Conservation (phyloP, 1,140 invertebrate genomes). For the Leptopilina boulardi region DNA sequence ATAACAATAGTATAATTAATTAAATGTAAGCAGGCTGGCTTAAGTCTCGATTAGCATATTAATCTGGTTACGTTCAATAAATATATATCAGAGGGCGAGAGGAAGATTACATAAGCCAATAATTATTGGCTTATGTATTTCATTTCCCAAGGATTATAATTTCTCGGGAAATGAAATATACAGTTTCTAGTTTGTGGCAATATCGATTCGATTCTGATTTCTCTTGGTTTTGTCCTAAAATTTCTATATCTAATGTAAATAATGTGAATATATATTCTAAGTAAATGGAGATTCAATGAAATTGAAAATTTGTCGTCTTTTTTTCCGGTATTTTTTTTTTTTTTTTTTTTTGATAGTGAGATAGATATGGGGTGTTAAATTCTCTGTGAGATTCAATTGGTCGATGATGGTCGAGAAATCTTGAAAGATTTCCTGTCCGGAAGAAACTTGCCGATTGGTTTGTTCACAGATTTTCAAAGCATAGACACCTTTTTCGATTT, state of each 20-base stretch:
- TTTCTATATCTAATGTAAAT: conserved; percentile 58
- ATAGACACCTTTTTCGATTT: conserved; percentile 30
- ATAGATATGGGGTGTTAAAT: conserved; percentile 76
- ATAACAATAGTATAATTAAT: neutral
- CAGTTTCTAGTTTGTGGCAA: neutral
- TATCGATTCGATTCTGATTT: neutral
- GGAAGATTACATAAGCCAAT: conserved; percentile 22
- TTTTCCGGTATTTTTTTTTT: conserved; percentile 52
- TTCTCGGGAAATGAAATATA: conserved; percentile 4
- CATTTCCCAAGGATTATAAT: conserved; percentile 17
- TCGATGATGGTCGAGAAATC: conserved; percentile 58
- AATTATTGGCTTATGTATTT: conserved; percentile 22
- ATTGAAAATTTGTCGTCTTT: conserved; percentile 73
- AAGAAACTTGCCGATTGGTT: conserved; percentile 58
- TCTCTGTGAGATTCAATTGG: conserved; percentile 76
- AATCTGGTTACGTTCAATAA: conserved; percentile 26
- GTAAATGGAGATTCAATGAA: conserved; percentile 73
- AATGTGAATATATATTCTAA: no score
- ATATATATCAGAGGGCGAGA: conserved; percentile 20
- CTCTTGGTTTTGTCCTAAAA: neutral
- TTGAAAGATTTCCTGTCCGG: conserved; percentile 69
- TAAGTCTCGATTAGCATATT: conserved; percentile 26
- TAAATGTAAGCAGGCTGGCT: conserved; percentile 19
- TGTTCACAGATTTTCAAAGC: conserved; percentile 54
- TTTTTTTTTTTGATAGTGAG: neutral